phyloP scores from a whole-genome alignment of 2,113 vertebrate genomes.

The Ammodytes marinus region DNA sequence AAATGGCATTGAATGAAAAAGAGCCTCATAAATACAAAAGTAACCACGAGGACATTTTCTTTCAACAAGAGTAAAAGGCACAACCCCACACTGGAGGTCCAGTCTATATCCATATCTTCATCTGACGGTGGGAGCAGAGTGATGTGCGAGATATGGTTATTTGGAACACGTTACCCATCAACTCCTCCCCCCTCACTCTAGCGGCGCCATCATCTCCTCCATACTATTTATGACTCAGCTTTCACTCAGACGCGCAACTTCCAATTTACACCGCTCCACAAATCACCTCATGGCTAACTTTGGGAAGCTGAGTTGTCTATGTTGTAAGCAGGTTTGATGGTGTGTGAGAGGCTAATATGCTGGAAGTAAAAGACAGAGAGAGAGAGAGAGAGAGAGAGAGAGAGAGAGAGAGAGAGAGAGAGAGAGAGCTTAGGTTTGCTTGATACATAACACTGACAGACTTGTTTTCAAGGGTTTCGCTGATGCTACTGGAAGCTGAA shows the following conservation, averaged over 20 bases:
- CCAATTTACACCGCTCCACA: conserved; percentile 78
- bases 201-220: conserved; percentile 58
- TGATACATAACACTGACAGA: conserved; percentile 14
- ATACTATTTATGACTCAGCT: conserved; percentile 72
- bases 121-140: conserved; percentile 35
- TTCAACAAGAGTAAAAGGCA: background rate
- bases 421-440: conserved; percentile 8
- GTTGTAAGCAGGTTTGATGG: conserved; percentile 54
- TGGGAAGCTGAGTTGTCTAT: conserved; percentile 27
- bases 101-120: background rate
- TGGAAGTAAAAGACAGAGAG: conserved; percentile 12
- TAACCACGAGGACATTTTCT: background rate
- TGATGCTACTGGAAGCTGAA: conserved; percentile 13
- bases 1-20: background rate
- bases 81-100: background rate
- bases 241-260: conserved; percentile 73
- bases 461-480: conserved; percentile 41
- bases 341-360: conserved; percentile 40
- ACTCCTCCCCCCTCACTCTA: conserved; percentile 26
- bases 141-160: conserved; percentile 72
- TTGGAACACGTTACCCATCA: conserved; percentile 70
- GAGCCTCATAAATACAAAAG: background rate
- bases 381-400: background rate
- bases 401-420: conserved; percentile 4
- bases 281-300: conserved; percentile 68